Evolutionary conservation across 1,140 invertebrate genomes (phyloP).

Genomic region (Stratiolaelaps scimitus): DNA sequence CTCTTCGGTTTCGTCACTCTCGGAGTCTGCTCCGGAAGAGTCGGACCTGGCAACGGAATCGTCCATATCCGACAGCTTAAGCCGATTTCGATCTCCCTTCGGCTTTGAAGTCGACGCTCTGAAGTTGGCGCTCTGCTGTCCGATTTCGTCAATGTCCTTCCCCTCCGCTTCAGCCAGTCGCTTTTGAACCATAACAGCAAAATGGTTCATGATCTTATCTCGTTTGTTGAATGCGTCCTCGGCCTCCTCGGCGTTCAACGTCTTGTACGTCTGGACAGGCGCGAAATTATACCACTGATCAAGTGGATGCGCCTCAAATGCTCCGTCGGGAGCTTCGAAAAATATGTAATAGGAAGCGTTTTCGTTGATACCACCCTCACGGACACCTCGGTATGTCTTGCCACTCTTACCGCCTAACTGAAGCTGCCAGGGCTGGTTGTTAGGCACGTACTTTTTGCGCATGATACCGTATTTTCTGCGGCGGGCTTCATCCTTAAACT

Average conservation of each 20-base stretch:
- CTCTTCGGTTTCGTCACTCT: conserved; percentile 44
- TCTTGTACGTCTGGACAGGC: conserved; percentile 74
- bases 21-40: conserved; percentile 54
- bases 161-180: conserved; percentile 45
- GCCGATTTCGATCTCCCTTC: conserved; percentile 40
- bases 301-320: conserved; percentile 78
- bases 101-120: conserved; percentile 40
- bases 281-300: conserved; percentile 77
- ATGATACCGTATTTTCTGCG: conserved; percentile 82
- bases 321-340: conserved; percentile 78
- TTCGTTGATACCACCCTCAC: conserved; percentile 86
- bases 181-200: conserved; percentile 80
- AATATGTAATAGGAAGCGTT: conserved; percentile 95
- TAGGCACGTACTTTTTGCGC: conserved; percentile 69
- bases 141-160: conserved; percentile 48
- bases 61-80: conserved; percentile 81
- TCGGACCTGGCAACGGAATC: conserved; percentile 59
- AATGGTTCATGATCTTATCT: conserved; percentile 88
- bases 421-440: conserved; percentile 89
- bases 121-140: conserved; percentile 35
- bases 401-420: conserved; percentile 77
- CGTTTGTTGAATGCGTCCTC: conserved; percentile 77
- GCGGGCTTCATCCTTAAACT: conserved; percentile 78
- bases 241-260: conserved; percentile 84
- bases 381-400: conserved; percentile 72